Conservation (phyloP, 2,113 vertebrate species). For the Petrocephalus microphthalmus region DNA sequence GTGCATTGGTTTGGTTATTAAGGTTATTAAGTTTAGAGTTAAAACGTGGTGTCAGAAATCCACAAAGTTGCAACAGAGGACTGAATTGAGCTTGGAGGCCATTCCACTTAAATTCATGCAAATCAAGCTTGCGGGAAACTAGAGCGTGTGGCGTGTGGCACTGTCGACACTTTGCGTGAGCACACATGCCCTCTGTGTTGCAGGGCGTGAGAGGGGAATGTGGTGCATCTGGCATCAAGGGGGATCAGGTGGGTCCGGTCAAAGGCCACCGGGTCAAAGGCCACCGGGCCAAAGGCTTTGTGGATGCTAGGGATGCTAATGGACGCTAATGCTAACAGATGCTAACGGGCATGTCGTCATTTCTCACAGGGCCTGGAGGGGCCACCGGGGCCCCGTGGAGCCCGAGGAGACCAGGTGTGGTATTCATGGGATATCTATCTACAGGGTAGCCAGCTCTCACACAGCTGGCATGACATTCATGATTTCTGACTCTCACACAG, state of each 20-base stretch:
- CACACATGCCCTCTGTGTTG: not conserved
- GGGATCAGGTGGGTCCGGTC: slow-evolving; percentile 63
- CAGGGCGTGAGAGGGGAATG: slow-evolving; percentile 74
- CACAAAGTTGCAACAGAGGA: not conserved
- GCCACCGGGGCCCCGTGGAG: slow-evolving; percentile 58
- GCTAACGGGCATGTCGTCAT: not conserved
- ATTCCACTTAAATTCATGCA: not conserved
- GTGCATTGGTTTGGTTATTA: not conserved
- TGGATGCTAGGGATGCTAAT: not conserved
- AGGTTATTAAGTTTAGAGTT: not conserved
- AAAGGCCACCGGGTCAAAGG: not conserved
- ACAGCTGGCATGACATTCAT: too few species aligned
- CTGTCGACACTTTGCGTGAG: not conserved
- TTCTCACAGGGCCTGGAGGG: slow-evolving; percentile 53
- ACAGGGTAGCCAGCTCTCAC: too few species aligned
- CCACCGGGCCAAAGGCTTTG: not conserved
- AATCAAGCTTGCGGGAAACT: not conserved
- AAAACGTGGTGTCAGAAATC: too few species aligned
- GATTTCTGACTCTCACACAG: too few species aligned
- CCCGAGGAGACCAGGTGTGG: slow-evolving; percentile 66
- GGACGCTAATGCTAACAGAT: not conserved
- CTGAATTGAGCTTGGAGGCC: not conserved
- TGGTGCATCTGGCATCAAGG: slow-evolving; percentile 67
- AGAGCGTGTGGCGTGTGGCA: not conserved
- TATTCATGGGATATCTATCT: not conserved